Evolutionary conservation across 2,888 invertebrate genomes (phyloP), one percentile per base, ranked within the genome.

Genomic region (Lasiommata megera): DNA sequence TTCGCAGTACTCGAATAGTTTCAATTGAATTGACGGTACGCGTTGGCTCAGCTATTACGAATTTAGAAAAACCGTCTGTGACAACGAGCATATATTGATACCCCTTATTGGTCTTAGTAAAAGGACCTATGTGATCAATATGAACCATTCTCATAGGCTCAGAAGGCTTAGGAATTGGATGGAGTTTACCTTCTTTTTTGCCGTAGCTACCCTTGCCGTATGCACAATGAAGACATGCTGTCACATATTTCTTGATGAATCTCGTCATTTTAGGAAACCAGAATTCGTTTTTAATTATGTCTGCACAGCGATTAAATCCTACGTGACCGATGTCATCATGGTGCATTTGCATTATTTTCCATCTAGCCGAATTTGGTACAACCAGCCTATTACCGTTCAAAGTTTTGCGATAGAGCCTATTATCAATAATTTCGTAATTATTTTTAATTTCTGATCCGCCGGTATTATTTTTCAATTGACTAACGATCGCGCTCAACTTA

Each of bases 301-400:
- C 63, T 12, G n/a, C 34, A 41, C 68, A 64, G 60, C 38, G 17
- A 71, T 63, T 67, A 63, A 51, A 76, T 76, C 75, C 76, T 34
- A 41, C 68, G 16, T 77, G 73, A 1, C 76, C 76, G n/a, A 76
- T 70, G 0, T 75, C 67, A 57, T 77, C 74, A 53, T 75, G 76
- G 41, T 68, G 64, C 68, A 68, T 74, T 38, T 71, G 71, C 0
- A 73, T 11, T 5, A 77, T 51, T 54, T 61, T 73, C 67, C 73
- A 79, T 6, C 51, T 38, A 8, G 71, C 58, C 29, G 70, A 68
- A 1, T n/a, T 34, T 0, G 74, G 74, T 0, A 76, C 73, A 16
- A 71, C 69, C 2, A 76, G 60, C 14, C 69, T 60, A 46, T 68
- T 64, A 2, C 72, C 72, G 8, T 60, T 38, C 0, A 66, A 12